phyloP scores from a whole-genome alignment of 2,797 vertebrate species.

The Sarcoramphus papa region DNA sequence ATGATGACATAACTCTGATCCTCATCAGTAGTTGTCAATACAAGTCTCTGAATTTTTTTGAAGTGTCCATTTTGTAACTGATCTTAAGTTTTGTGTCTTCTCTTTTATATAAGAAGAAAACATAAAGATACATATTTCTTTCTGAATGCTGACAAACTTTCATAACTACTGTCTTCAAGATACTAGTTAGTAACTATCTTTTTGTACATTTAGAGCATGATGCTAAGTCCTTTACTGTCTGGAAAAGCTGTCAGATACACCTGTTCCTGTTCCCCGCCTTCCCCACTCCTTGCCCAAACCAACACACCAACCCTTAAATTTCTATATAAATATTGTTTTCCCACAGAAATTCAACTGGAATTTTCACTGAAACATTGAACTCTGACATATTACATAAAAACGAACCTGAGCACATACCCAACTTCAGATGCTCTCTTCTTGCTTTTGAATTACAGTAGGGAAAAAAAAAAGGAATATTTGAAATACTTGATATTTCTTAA shows the following conservation, averaged over 20 bases:
- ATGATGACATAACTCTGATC: neutral
- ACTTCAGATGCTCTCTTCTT: neutral
- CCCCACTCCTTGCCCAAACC: neutral
- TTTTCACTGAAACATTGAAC: neutral
- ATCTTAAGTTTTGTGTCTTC: neutral
- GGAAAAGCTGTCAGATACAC: neutral
- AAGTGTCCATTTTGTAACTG: neutral
- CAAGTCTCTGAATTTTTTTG: neutral
- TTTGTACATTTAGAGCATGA: neutral
- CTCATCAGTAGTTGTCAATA: neutral
- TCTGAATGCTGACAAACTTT: neutral
- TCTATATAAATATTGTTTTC: neutral
- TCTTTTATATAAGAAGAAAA: neutral
- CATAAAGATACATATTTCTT: neutral
- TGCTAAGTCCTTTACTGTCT: neutral
- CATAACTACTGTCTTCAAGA: neutral
- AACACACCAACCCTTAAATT: neutral
- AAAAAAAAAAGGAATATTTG: neutral
- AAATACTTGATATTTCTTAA: neutral
- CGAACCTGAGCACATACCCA: neutral
- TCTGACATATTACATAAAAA: neutral
- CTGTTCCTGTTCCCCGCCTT: neutral
- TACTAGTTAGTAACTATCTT: neutral
- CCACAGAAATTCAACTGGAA: neutral
- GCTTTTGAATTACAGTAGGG: neutral